Base-by-base conservation (phyloP, 2,888 invertebrate species). In the Drosophila antonietae region DNA sequence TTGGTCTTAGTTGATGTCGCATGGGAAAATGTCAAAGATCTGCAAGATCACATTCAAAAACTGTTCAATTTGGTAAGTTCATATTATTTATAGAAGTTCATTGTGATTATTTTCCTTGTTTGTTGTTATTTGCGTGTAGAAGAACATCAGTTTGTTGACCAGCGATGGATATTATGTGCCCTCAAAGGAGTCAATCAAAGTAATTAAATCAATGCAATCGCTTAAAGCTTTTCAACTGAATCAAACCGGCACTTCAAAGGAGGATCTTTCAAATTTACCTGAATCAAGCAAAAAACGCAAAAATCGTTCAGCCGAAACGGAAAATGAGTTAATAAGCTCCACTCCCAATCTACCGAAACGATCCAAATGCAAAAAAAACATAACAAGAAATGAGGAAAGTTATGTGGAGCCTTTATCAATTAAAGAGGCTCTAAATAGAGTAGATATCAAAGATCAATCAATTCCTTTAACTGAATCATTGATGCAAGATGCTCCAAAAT, bases 1-100 rank as follows among this genome's bases (percentile, higher is more conserved):
- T 56, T 90, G 15, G 60, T 91, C 6, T 73, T 84, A 4, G 72
- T 90, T 0, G 81, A 90, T 69, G 31, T 57, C 0, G 43, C 51
- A 0, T 90, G 90, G 90, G 10, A 46, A 1, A 76, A 76, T 37
- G 73, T 91, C 2, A 71, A 69, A 3, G 66, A 80, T n/a, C 49
- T 90, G 3, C 81, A 88, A 41, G 62, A 89, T 35, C 90, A 90
- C 56, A 86, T 91, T 8, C 69, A 91, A 52, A 76, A 63, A 2
- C 41, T 90, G 0, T 90, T 90, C 18, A 63, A 76, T 2, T 57
- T 90, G 63, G 81, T 79, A 44, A 15, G 64, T 18, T 46, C 2
- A 18, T 3, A 28, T 5, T 20, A 15, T 7, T 8, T n/a, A 2
- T 10, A 1, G 28, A 9, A 51, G 23, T 35, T 55, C 1, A 15